Percentiles rank a stretch among this genome's conserved stretches.
phyloP scores from a whole-genome alignment of 2,113 vertebrate genomes.

The Eclectus roratus region DNA sequence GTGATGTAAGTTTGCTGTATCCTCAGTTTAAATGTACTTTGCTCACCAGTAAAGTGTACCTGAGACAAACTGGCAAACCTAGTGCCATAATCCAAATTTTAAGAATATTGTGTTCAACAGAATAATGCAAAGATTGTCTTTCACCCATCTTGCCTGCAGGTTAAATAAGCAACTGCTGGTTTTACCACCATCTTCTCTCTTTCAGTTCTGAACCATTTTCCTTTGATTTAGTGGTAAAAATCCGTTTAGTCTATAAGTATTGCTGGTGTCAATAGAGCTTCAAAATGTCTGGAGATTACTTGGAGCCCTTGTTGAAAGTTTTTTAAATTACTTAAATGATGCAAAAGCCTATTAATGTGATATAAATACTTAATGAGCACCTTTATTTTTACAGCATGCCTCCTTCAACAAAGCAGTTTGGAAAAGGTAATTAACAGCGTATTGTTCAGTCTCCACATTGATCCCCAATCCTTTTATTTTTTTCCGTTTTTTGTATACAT shows the following conservation, averaged over 20 bases:
- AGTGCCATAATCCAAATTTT: not conserved
- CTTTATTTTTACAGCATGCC: conserved; percentile 25
- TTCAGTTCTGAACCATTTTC: not conserved
- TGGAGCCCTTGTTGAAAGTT: not conserved
- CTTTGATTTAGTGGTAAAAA: not conserved
- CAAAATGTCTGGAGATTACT: not conserved
- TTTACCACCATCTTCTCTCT: not conserved
- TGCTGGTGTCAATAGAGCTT: not conserved
- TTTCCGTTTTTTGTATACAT: not conserved
- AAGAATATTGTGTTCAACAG: not conserved
- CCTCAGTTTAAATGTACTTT: not conserved
- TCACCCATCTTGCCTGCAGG: not conserved
- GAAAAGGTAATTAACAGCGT: conserved; percentile 64
- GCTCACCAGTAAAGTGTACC: not conserved
- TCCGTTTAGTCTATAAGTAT: not conserved
- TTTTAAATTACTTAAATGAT: not conserved
- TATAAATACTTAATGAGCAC: conserved; percentile 19
- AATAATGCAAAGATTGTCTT: not conserved
- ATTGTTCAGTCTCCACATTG: not conserved
- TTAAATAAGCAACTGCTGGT: not conserved
- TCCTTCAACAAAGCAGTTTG: conserved; percentile 37
- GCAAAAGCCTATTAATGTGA: not conserved
- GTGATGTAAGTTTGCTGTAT: not conserved
- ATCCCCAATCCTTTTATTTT: not conserved
- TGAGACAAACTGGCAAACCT: not conserved